These are phyloP conservation scores for Chelon auratus DNA, from an alignment of 2,797 vertebrate species.

Conservation along the genomic window DNA sequence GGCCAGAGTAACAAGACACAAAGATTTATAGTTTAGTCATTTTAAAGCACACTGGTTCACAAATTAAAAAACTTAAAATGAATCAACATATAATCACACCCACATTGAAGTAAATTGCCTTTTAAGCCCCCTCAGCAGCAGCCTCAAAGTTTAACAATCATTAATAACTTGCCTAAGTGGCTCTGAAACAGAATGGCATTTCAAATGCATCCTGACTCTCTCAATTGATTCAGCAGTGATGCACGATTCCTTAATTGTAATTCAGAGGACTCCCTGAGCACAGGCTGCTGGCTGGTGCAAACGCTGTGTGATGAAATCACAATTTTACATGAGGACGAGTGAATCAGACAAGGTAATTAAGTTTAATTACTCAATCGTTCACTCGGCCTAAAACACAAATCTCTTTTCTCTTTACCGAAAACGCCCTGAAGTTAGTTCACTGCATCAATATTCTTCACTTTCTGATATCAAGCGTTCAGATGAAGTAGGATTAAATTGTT, in stretches of 20 bases:
- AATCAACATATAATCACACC: neutral
- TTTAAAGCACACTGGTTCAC: neutral
- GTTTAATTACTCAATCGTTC: conserved; percentile 29
- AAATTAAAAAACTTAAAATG: neutral
- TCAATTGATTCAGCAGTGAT: conserved; percentile 30
- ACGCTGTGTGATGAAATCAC: conserved; percentile 36
- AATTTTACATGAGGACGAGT: conserved; percentile 23
- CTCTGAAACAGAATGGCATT: conserved; percentile 33
- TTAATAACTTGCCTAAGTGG: conserved; percentile 12
- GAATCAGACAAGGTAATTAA: conserved; percentile 46
- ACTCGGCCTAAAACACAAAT: conserved; percentile 24
- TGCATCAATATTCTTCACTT: neutral
- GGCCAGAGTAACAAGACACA: neutral
- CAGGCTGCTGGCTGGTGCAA: conserved; percentile 32
- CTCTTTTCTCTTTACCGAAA: neutral
- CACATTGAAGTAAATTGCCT: neutral
- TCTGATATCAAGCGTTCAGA: neutral
- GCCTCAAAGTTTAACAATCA: conserved; percentile 23
- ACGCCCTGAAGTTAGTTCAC: conserved; percentile 1
- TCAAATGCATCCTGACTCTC: conserved; percentile 35
- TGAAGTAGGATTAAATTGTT: conserved; percentile 2
- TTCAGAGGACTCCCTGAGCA: conserved; percentile 39
- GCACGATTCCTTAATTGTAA: conserved; percentile 46
- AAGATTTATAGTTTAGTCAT: too few relatives aligned
- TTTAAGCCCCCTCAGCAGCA: neutral